Conservation (phyloP, 1,140 invertebrate genomes). For the Drosophila setifemur region DNA sequence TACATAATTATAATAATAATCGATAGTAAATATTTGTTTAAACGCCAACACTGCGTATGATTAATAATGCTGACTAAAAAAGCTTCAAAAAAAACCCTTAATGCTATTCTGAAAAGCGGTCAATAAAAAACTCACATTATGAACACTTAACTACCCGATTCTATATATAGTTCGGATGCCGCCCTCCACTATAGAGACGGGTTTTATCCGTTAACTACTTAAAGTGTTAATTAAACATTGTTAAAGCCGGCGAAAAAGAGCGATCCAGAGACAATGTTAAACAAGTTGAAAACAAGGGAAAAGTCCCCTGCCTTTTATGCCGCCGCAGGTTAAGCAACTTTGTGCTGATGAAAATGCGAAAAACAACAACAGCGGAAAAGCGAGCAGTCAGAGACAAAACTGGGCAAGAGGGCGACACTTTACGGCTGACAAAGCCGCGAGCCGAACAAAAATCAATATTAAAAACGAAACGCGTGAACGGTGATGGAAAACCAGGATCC, state of each 20-base stretch:
- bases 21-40: neutral
- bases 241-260: conserved; percentile 45
- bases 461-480: conserved; percentile 68
- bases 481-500: conserved; percentile 46
- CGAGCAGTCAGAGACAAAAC: conserved; percentile 7
- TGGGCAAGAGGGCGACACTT: conserved; percentile 37
- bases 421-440: conserved; percentile 52
- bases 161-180: too few relatives aligned
- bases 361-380: conserved; percentile 58
- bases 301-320: conserved; percentile 12
- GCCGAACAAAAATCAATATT: conserved; percentile 67
- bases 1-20: neutral
- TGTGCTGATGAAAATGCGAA: conserved; percentile 72
- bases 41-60: too few relatives aligned
- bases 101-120: too few relatives aligned
- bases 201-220: conserved; percentile 14
- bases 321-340: conserved; percentile 49
- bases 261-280: conserved; percentile 28
- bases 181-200: too few relatives aligned
- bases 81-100: too few relatives aligned
- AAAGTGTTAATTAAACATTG: conserved; percentile 67
- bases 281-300: conserved; percentile 38
- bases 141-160: too few relatives aligned
- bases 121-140: too few relatives aligned
- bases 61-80: too few relatives aligned